These are phyloP conservation scores for Paramuricea clavata DNA, from an alignment of 92 coral and sea anemone genomes.

Conservation along the genomic window DNA sequence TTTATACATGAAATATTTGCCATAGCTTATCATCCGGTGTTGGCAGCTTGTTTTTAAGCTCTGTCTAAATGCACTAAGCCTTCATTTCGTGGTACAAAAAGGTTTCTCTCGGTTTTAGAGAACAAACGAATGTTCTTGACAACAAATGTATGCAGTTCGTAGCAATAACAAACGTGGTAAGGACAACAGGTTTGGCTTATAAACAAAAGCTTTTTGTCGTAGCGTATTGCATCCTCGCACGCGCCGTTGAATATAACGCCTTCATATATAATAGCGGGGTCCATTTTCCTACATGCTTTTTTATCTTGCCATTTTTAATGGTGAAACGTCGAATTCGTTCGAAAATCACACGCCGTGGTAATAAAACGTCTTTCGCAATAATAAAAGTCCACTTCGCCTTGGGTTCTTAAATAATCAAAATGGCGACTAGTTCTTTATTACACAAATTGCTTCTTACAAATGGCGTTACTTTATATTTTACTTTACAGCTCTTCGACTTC, in stretches of 20 bases:
- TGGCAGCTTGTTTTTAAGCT: not conserved
- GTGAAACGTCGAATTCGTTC: not conserved
- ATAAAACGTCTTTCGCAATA: not conserved
- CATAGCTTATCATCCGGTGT: constrained; percentile 10
- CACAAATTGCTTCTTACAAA: not conserved
- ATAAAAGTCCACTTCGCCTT: not conserved
- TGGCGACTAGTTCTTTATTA: not conserved
- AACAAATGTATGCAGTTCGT: not conserved
- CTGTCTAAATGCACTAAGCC: not conserved
- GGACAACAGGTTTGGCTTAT: not conserved
- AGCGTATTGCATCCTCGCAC: not conserved
- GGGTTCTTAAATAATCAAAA: not conserved
- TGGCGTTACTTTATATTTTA: not conserved
- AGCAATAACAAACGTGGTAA: not conserved
- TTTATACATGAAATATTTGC: not conserved
- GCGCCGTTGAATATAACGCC: not conserved
- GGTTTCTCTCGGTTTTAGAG: not conserved
- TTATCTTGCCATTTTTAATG: not conserved
- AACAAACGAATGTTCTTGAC: not conserved
- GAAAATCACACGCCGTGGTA: not conserved
- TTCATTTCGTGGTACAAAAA: not conserved
- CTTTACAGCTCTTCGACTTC: not conserved
- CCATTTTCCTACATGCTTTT: not conserved
- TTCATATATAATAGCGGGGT: not conserved
- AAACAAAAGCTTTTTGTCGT: constrained; percentile 5